phyloP scores from a whole-genome alignment of 2,113 vertebrate genomes.

The Saguinus imperator region DNA sequence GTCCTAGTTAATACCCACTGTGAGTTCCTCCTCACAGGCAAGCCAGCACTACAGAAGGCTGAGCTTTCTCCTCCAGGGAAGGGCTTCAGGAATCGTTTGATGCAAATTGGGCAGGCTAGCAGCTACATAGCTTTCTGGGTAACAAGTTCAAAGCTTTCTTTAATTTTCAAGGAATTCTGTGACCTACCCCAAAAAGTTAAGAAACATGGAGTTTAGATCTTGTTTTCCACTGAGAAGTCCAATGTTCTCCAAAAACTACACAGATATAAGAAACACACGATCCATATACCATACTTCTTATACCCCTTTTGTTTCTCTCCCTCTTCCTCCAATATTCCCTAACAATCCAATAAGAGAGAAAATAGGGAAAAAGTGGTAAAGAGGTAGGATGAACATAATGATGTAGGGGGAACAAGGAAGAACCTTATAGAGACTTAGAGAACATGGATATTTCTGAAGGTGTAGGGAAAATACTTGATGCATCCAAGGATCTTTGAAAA shows the following conservation, averaged over 20 bases:
- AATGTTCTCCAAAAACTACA: neutral
- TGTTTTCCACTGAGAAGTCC: neutral
- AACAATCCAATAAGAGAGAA: neutral
- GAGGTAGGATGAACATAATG: neutral
- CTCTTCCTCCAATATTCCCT: neutral
- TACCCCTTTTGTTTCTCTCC: neutral
- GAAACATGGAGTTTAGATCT: neutral
- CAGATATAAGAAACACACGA: neutral
- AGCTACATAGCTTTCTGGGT: neutral
- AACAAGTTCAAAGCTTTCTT: neutral
- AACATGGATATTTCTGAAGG: neutral
- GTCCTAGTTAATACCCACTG: neutral
- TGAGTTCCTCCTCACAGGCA: neutral
- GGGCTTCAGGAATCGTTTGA: neutral
- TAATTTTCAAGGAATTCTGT: neutral
- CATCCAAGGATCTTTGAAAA: neutral
- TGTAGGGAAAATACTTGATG: neutral
- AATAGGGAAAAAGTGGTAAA: neutral
- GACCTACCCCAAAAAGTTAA: neutral
- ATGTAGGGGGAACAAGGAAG: neutral
- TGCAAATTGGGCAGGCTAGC: neutral
- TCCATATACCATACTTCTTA: neutral
- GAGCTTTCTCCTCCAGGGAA: neutral
- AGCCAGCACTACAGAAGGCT: neutral
- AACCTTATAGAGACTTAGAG: neutral